Conservation (phyloP, 1,140 invertebrate species). For the Solenopsis invicta region DNA sequence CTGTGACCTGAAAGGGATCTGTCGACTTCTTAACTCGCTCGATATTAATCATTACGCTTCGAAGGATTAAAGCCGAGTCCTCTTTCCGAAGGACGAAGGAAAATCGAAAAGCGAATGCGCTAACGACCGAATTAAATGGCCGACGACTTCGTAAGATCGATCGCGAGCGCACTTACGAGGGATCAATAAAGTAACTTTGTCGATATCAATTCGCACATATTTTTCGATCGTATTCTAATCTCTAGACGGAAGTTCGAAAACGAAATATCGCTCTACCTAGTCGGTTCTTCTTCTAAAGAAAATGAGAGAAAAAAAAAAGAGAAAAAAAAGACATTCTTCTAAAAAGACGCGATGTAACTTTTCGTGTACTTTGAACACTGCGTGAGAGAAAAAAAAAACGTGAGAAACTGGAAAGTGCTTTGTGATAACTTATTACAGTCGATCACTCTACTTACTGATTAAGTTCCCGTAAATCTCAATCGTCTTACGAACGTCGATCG, state of each 20-base stretch:
- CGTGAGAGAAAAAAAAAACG: conserved; percentile 20
- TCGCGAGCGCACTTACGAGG: conserved; percentile 80
- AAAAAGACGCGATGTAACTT: conserved; percentile 11
- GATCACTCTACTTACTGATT: conserved; percentile 50
- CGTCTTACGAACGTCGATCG: conserved; percentile 14
- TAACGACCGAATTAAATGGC: conserved; percentile 55
- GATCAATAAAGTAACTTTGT: conserved; percentile 83
- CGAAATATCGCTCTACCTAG: conserved; percentile 53
- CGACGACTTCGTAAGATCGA: conserved; percentile 60
- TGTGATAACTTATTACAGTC: conserved; percentile 54
- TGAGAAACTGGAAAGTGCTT: conserved; percentile 52
- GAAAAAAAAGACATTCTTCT: conserved; percentile 16
- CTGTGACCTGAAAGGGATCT: conserved; percentile 36
- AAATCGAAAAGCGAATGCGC: conserved; percentile 32
- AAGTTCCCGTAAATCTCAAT: conserved; percentile 39
- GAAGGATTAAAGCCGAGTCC: conserved; percentile 25
- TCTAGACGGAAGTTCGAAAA: conserved; percentile 57
- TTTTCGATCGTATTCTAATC: conserved; percentile 85
- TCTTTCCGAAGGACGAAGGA: neutral
- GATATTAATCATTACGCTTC: conserved; percentile 38
- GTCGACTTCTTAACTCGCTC: conserved; percentile 23
- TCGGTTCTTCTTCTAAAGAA: conserved; percentile 52
- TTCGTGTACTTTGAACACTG: conserved; percentile 25
- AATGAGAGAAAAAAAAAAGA: conserved; percentile 43
- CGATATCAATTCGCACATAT: conserved; percentile 85